These are phyloP conservation scores for Stegastes partitus DNA, from an alignment of 2,113 vertebrate genomes.

Conservation along the genomic window DNA sequence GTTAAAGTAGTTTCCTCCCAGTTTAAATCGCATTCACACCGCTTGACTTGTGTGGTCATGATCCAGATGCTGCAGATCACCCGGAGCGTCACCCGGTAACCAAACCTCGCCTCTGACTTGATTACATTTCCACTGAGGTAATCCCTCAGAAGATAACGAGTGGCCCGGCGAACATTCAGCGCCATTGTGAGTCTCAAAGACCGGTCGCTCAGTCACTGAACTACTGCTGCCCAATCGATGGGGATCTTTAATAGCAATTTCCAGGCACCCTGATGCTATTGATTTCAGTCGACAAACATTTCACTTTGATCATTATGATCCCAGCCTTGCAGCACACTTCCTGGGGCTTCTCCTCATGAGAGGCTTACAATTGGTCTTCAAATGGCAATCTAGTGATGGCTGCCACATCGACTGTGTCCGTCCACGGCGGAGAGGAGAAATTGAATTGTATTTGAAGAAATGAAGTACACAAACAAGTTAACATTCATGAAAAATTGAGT, in stretches of 20 bases:
- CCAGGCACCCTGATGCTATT: slow-evolving; percentile 78
- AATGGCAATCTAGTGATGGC: slow-evolving; percentile 63
- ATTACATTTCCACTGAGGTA: slow-evolving; percentile 60
- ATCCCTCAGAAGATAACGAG: slow-evolving; percentile 59
- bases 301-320: slow-evolving; percentile 83
- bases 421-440: slow-evolving; percentile 42
- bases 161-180: slow-evolving; percentile 51
- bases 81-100: slow-evolving; percentile 21
- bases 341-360: slow-evolving; percentile 66
- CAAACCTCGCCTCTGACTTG: slow-evolving; percentile 45
- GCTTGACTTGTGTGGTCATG: neutral
- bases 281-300: slow-evolving; percentile 82
- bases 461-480: slow-evolving; percentile 61
- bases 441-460: slow-evolving; percentile 55
- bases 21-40: neutral
- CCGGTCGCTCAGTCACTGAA: slow-evolving; percentile 63
- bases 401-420: slow-evolving; percentile 43
- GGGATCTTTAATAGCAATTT: slow-evolving; percentile 83
- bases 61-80: slow-evolving; percentile 16
- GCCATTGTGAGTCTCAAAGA: slow-evolving; percentile 50
- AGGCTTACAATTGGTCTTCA: slow-evolving; percentile 67
- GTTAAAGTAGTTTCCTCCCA: neutral
- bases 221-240: slow-evolving; percentile 72
- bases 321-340: slow-evolving; percentile 71
- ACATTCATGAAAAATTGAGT: slow-evolving; percentile 27